These are phyloP conservation scores for Apoda limacodes DNA, from an alignment of 2,888 invertebrate species.

Conservation along the genomic window DNA sequence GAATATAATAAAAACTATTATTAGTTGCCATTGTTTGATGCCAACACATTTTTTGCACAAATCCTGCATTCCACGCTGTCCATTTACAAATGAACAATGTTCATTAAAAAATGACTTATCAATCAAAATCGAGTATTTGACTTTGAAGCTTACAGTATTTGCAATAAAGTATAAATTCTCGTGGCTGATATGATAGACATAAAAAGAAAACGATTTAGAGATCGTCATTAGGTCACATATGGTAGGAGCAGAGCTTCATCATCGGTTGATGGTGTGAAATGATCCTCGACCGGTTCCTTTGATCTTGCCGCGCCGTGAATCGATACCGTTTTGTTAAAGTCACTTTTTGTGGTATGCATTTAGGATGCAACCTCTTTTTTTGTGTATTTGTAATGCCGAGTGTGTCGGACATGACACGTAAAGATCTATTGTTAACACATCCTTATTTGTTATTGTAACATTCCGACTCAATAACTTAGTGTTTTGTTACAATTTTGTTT, in stretches of 20 bases:
- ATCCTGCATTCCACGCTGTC: conserved; percentile 1
- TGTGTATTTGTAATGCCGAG: conserved; percentile 65
- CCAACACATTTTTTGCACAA: conserved; percentile 1
- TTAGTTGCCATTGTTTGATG: no score
- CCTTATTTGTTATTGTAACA: conserved; percentile 55
- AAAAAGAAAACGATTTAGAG: conserved; percentile 24
- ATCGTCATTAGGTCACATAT: conserved; percentile 59
- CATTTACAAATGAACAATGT: background rate
- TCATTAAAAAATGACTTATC: background rate
- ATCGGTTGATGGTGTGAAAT: conserved; percentile 58
- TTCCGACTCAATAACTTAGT: conserved; percentile 35
- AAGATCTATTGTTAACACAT: conserved; percentile 59
- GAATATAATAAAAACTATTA: no score
- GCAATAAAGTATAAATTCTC: conserved; percentile 24
- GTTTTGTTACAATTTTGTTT: no score
- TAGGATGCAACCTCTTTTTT: conserved; percentile 62
- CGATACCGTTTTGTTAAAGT: conserved; percentile 54
- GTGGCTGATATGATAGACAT: conserved; percentile 17
- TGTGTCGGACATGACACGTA: conserved; percentile 68
- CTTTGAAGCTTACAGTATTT: conserved; percentile 3
- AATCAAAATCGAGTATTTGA: conserved; percentile 10
- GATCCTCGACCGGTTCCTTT: conserved; percentile 49
- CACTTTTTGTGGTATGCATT: conserved; percentile 56
- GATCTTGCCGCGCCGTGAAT: conserved; percentile 37
- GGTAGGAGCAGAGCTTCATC: conserved; percentile 34